Conservation (phyloP, 2,888 invertebrate genomes). For the Pocota personata region DNA sequence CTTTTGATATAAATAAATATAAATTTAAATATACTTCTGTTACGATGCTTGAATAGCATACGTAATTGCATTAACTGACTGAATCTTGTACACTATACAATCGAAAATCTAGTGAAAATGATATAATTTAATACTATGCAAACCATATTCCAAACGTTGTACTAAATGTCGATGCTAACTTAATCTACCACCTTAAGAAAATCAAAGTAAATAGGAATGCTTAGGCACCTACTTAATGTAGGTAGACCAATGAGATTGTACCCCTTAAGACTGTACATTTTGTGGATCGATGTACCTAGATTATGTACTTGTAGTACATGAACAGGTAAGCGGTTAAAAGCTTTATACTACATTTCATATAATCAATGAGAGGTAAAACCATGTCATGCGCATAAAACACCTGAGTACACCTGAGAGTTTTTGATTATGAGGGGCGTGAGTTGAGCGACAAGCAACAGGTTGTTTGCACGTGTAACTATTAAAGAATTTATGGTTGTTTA, state of each 20-base stretch:
- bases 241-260: neutral
- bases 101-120: too few species aligned
- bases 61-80: too few species aligned
- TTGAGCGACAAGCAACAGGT: neutral
- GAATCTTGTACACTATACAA: too few species aligned
- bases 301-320: neutral
- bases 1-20: too few species aligned
- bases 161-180: too few species aligned
- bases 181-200: neutral
- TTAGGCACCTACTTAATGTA: too few species aligned
- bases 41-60: too few species aligned
- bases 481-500: neutral
- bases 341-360: neutral
- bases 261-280: neutral
- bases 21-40: too few species aligned
- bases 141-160: too few species aligned
- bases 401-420: neutral
- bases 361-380: neutral
- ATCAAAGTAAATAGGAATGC: neutral
- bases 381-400: conserved; percentile 9
- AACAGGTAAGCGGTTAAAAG: neutral
- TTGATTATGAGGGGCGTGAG: neutral
- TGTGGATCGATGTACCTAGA: neutral
- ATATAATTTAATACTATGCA: too few species aligned
- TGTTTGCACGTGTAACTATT: neutral